Evolutionary conservation across 1,140 invertebrate genomes (phyloP).

Genomic region (Brachystomella parvula): DNA sequence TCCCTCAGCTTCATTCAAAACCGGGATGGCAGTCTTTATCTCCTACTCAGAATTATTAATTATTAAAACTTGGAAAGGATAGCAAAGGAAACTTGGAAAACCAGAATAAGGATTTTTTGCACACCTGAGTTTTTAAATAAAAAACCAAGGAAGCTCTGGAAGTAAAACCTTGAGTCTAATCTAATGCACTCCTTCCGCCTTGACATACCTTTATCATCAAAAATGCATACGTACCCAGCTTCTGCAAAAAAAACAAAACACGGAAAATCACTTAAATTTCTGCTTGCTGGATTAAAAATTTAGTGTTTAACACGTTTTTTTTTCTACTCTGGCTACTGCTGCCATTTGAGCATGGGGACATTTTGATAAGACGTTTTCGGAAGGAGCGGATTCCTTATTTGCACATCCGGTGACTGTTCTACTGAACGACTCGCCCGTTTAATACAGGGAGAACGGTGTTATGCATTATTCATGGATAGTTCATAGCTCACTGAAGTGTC

Average conservation of each 20-base stretch:
- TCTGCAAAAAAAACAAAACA: slow-evolving; percentile 1
- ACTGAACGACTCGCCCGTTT: too few species aligned
- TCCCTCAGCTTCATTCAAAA: too few species aligned
- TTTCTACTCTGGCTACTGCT: too few species aligned
- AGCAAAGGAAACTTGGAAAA: neutral
- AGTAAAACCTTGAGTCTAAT: neutral
- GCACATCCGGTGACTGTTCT: too few species aligned
- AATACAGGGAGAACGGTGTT: too few species aligned
- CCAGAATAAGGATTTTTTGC: neutral
- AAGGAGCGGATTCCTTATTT: too few species aligned
- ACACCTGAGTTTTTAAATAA: neutral
- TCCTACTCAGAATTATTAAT: neutral
- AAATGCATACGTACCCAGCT: neutral
- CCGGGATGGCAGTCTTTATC: too few species aligned
- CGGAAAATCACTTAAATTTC: slow-evolving; percentile 16
- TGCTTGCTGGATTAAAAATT: neutral
- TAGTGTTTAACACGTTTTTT: too few species aligned
- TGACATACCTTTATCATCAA: neutral
- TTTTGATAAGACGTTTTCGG: too few species aligned
- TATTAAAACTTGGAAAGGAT: neutral
- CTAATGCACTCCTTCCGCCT: neutral
- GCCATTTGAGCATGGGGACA: too few species aligned
- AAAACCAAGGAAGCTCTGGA: neutral
- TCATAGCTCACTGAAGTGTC: too few species aligned
- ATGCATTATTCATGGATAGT: too few species aligned